phyloP scores from a whole-genome alignment of 2,888 invertebrate species.

The Drosophila birchii region DNA sequence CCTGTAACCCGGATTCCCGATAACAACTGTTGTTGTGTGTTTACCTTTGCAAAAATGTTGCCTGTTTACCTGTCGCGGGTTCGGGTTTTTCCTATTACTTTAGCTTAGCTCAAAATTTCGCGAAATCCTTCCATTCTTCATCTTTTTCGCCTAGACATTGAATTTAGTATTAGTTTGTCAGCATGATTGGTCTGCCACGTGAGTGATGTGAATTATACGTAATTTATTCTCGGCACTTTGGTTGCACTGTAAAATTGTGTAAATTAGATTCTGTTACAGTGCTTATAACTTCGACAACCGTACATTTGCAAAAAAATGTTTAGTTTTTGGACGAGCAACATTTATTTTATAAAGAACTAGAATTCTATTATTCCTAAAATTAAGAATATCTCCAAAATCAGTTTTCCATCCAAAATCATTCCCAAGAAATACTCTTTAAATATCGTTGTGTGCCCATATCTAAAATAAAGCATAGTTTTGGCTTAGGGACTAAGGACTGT shows the following conservation, averaged over 20 bases:
- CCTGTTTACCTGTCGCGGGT: conserved; percentile 25
- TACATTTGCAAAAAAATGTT: not conserved
- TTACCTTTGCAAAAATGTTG: conserved; percentile 26
- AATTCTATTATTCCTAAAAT: not conserved
- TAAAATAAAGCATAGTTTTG: not conserved
- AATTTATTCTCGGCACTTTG: conserved; percentile 43
- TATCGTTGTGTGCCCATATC: no score
- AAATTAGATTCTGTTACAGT: conserved; percentile 36
- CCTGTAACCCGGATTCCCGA: conserved; percentile 41
- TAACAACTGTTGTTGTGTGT: conserved; percentile 22
- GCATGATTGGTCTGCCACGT: conserved; percentile 71
- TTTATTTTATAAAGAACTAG: not conserved
- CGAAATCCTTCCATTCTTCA: conserved; percentile 19
- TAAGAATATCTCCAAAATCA: not conserved
- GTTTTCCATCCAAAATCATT: not conserved
- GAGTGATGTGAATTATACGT: conserved; percentile 47
- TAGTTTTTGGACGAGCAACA: not conserved
- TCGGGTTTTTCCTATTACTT: conserved; percentile 7
- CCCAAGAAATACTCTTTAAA: not conserved
- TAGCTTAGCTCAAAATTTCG: conserved; percentile 18
- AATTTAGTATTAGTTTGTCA: conserved; percentile 51
- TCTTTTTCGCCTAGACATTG: conserved; percentile 14
- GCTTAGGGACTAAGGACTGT: conserved; percentile 2
- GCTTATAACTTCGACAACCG: not conserved
- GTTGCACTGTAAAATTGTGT: conserved; percentile 18